Conservation (phyloP, 1,140 invertebrate species). For the Drosophila murphyi region DNA sequence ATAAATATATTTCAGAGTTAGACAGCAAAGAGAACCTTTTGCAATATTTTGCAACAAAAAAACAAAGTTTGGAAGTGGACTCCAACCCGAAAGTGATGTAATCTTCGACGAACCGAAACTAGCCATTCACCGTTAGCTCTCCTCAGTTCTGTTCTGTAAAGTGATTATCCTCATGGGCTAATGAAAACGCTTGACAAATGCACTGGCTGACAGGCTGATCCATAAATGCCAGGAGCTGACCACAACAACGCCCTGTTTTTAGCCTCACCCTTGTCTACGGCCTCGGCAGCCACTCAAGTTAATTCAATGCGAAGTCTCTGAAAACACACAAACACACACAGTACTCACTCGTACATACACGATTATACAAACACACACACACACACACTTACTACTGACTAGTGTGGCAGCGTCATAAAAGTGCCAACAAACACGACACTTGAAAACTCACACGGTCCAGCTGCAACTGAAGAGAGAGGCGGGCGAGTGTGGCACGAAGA, state of each 20-base stretch:
- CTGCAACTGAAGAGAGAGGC: conserved; percentile 12
- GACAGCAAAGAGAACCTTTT: too few relatives aligned
- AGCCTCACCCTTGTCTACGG: not conserved
- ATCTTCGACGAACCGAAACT: not conserved
- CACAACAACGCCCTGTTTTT: conserved; percentile 36
- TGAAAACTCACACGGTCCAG: conserved; percentile 32
- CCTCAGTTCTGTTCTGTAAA: not conserved
- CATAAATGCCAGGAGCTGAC: conserved; percentile 68
- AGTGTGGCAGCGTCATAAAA: conserved; percentile 23
- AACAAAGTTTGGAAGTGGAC: too few relatives aligned
- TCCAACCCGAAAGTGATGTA: too few relatives aligned
- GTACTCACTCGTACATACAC: not conserved
- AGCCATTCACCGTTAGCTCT: too few relatives aligned
- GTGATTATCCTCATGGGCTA: conserved; percentile 19
- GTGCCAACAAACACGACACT: conserved; percentile 45
- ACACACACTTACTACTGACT: not conserved
- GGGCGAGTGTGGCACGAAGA: not conserved
- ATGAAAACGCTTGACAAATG: conserved; percentile 59
- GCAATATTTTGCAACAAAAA: too few relatives aligned
- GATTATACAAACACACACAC: not conserved
- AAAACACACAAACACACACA: conserved; percentile 50
- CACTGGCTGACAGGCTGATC: conserved; percentile 57
- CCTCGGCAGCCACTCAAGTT: conserved; percentile 59
- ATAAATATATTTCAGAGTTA: too few relatives aligned
- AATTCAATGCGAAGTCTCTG: conserved; percentile 66